Percentiles rank a stretch among this genome's conserved stretches.
Conservation (phyloP, 2,888 invertebrate genomes). For the Hemithea aestivaria region DNA sequence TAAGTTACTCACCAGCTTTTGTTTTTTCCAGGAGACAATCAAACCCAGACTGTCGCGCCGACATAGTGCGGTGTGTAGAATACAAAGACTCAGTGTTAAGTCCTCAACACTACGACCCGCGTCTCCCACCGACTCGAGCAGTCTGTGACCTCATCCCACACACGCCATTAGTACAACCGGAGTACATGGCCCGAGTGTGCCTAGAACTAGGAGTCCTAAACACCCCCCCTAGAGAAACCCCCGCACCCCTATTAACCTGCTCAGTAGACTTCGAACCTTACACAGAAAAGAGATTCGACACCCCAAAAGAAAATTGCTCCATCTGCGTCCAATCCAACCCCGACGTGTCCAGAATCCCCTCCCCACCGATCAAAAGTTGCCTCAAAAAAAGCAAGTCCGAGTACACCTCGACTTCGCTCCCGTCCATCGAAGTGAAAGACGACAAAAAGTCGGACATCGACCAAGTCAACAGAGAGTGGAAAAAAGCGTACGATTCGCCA, state of each 20-base stretch:
- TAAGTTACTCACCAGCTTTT: no score
- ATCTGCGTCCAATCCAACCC: conserved; percentile 66
- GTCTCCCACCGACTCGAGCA: conserved; percentile 43
- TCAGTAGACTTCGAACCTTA: conserved; percentile 61
- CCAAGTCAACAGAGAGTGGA: conserved; percentile 61
- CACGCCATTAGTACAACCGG: conserved; percentile 36
- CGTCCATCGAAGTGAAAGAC: conserved; percentile 55
- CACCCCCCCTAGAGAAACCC: conserved; percentile 38
- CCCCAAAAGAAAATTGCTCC: conserved; percentile 57
- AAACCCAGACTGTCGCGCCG: conserved; percentile 62
- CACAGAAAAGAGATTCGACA: conserved; percentile 48
- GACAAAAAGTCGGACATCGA: conserved; percentile 56
- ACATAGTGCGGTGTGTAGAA: conserved; percentile 72
- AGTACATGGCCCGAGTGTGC: conserved; percentile 72
- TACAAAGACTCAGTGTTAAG: conserved; percentile 53
- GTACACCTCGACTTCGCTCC: conserved; percentile 56
- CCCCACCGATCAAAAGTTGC: conserved; percentile 70
- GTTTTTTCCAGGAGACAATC: conserved; percentile 38
- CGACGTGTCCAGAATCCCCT: conserved; percentile 57
- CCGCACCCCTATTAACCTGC: conserved; percentile 49
- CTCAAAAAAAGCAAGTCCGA: conserved; percentile 57
- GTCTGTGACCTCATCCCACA: conserved; percentile 68
- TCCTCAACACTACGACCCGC: conserved; percentile 44
- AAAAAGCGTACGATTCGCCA: conserved; percentile 56
- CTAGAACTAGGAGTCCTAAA: conserved; percentile 73